A percentile compares a stretch with the other conserved stretches of the same genome.
Conservation (phyloP, 2,113 vertebrate genomes). For the Alethe diademata region DNA sequence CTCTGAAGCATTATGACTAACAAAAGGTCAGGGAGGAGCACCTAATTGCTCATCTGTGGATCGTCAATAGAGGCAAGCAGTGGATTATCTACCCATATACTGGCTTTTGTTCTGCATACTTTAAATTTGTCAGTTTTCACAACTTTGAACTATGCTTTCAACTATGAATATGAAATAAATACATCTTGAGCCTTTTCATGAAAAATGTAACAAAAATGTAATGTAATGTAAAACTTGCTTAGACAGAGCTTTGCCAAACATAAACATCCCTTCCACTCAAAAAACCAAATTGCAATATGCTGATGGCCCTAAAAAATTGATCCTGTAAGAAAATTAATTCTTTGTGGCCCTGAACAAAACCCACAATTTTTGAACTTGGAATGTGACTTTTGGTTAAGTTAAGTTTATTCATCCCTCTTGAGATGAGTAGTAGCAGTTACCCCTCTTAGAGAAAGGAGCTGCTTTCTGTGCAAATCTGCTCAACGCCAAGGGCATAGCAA, state of each 20-base stretch:
- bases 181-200: neutral
- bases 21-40: neutral
- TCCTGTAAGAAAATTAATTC: neutral
- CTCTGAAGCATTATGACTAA: neutral
- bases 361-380: neutral
- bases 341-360: neutral
- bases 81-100: neutral
- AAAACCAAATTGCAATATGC: neutral
- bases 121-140: neutral
- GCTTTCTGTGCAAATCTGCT: neutral
- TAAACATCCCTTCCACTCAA: neutral
- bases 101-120: neutral
- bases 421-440: neutral
- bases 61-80: neutral
- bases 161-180: neutral
- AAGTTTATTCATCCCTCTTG: neutral
- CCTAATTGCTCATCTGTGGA: neutral
- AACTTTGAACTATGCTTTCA: neutral
- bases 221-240: neutral
- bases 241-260: neutral
- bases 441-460: neutral
- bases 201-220: neutral
- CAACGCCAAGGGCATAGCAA: accelerated
- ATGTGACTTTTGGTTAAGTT: neutral
- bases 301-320: neutral